These are phyloP conservation scores for Chelidonichthys spinosus DNA, from an alignment of 2,797 vertebrate species.

Conservation along the genomic window DNA sequence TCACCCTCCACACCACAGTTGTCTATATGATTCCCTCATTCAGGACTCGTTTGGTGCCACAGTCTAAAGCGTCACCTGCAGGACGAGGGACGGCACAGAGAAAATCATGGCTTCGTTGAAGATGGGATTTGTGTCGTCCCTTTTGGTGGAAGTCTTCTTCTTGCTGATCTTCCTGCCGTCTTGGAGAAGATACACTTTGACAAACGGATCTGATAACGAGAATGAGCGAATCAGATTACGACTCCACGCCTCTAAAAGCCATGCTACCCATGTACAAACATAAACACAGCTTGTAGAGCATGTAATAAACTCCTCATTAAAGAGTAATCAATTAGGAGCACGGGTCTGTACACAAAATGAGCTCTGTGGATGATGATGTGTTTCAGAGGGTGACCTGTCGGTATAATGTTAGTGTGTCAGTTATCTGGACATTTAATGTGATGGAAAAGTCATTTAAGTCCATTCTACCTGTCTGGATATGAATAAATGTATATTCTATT, in stretches of 20 bases:
- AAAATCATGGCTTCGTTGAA: constrained; percentile 99
- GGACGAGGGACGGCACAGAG: constrained; percentile 93
- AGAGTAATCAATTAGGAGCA: constrained; percentile 16
- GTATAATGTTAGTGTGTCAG: background rate
- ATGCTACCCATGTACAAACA: background rate
- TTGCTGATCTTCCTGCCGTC: constrained; percentile 98
- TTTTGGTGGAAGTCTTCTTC: constrained; percentile 96
- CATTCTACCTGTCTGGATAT: constrained; percentile 13
- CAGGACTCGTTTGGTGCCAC: background rate
- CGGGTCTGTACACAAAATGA: constrained; percentile 13
- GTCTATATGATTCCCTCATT: background rate
- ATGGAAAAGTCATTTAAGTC: constrained; percentile 22
- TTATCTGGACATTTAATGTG: constrained; percentile 23
- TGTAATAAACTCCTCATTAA: constrained; percentile 25
- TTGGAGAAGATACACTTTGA: constrained; percentile 99
- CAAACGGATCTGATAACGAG: constrained; percentile 90
- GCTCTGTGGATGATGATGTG: constrained; percentile 16
- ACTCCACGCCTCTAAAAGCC: background rate
- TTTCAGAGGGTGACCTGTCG: constrained; percentile 26
- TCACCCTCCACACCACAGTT: too few species aligned
- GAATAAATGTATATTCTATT: background rate
- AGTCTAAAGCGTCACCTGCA: constrained; percentile 87
- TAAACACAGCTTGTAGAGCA: background rate
- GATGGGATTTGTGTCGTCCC: constrained; percentile 95
- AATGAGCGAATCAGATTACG: background rate